Evolutionary conservation across 2,113 vertebrate species (phyloP).

Genomic region (Siphamia tubifer): DNA sequence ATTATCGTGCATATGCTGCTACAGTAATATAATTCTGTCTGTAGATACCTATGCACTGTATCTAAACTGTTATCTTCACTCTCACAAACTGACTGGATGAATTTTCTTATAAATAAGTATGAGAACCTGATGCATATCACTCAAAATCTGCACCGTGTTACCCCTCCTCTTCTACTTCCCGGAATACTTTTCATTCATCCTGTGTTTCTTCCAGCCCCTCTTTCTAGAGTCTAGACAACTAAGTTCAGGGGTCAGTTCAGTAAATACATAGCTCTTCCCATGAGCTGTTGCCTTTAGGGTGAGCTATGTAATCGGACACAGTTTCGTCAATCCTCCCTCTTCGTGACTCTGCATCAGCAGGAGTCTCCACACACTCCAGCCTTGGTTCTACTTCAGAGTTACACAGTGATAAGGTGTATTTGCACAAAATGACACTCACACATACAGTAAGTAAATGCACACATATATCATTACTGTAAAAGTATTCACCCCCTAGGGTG

Average conservation of each 20-base stretch:
- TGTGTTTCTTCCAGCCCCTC: background rate
- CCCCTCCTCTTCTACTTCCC: background rate
- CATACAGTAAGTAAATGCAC: too few relatives aligned
- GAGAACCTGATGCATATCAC: too few relatives aligned
- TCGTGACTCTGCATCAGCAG: constrained; percentile 3
- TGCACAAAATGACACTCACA: background rate
- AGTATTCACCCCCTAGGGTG: too few relatives aligned
- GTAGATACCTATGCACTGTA: background rate
- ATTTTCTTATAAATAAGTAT: background rate
- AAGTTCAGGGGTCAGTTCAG: constrained; percentile 42
- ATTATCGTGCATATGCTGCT: constrained; percentile 21
- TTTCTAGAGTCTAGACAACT: constrained; percentile 55
- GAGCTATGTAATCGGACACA: constrained; percentile 31
- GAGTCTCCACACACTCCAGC: background rate
- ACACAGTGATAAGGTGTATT: background rate
- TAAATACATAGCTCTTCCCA: constrained; percentile 28
- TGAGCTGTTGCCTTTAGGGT: constrained; percentile 32
- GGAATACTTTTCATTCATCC: background rate
- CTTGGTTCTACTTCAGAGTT: background rate
- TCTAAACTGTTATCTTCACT: constrained; percentile 11
- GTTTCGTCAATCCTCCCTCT: constrained; percentile 25
- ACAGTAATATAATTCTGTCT: background rate
- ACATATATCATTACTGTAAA: too few relatives aligned
- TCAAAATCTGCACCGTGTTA: too few relatives aligned
- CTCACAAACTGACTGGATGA: background rate